Conservation (phyloP, 1,140 invertebrate species). For the Ylistrum balloti region DNA sequence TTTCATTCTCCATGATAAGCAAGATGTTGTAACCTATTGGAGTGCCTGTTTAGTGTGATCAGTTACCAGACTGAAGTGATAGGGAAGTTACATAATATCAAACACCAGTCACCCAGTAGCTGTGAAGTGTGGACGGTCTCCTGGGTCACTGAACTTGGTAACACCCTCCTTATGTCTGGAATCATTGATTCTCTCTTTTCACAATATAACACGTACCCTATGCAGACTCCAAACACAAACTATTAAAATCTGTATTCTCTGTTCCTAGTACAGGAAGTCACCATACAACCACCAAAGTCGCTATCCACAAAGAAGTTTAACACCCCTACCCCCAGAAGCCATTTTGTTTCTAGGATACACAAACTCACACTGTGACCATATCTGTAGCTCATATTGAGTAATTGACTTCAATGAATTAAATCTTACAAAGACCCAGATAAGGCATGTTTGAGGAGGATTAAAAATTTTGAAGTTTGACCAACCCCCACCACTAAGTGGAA, state of each 20-base stretch:
- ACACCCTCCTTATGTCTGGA: too few relatives aligned
- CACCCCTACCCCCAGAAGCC: neutral
- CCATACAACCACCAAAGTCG: too few relatives aligned
- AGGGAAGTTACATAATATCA: neutral
- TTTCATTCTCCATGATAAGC: neutral
- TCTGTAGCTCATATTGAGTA: neutral
- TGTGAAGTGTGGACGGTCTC: neutral
- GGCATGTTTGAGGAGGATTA: conserved; percentile 1
- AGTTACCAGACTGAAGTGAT: neutral
- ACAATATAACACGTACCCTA: too few relatives aligned
- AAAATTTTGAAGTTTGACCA: neutral
- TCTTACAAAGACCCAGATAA: neutral
- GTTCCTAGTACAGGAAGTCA: neutral
- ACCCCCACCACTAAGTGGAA: neutral
- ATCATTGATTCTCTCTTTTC: too few relatives aligned
- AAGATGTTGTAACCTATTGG: neutral
- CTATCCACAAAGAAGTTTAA: neutral
- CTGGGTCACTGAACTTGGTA: neutral
- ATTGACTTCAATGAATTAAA: neutral
- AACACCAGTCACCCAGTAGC: neutral
- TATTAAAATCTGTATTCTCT: neutral
- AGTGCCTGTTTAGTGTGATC: neutral
- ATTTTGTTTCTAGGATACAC: neutral
- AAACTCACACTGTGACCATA: neutral
- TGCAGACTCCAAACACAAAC: too few relatives aligned